phyloP scores from a whole-genome alignment of 1,140 invertebrate genomes.

The Argopecten irradians region DNA sequence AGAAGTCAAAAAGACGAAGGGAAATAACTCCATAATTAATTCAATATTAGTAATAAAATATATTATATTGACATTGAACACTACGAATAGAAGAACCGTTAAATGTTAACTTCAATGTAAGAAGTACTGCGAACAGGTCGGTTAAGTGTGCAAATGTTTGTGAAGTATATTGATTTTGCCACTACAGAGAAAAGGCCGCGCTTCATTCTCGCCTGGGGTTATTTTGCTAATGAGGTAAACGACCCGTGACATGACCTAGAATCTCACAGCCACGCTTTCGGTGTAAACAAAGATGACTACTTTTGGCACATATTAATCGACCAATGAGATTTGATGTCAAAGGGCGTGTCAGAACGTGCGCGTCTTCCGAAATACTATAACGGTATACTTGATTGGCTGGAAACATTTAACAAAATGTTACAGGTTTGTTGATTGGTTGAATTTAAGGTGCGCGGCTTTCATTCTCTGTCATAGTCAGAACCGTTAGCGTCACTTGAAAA shows the following conservation, averaged over 20 bases:
- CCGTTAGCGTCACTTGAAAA: conserved; percentile 19
- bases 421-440: neutral
- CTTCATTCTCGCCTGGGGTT: neutral
- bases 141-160: too few species aligned
- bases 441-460: conserved; percentile 5
- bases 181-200: neutral
- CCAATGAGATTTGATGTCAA: neutral
- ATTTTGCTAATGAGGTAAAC: neutral
- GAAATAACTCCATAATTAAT: too few species aligned
- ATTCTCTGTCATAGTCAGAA: neutral
- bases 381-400: neutral
- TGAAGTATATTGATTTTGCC: too few species aligned
- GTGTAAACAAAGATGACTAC: conserved; percentile 11
- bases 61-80: too few species aligned
- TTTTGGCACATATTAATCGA: neutral
- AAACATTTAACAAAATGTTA: neutral
- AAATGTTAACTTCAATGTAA: too few species aligned
- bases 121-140: too few species aligned
- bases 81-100: too few species aligned
- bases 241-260: conserved; percentile 14
- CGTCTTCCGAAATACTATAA: conserved; percentile 17
- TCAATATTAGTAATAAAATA: too few species aligned
- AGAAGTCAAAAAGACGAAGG: too few species aligned
- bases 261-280: neutral
- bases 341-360: conserved; percentile 19